Base-by-base conservation (phyloP, 2,113 vertebrate species). In the Eolophus roseicapilla region DNA sequence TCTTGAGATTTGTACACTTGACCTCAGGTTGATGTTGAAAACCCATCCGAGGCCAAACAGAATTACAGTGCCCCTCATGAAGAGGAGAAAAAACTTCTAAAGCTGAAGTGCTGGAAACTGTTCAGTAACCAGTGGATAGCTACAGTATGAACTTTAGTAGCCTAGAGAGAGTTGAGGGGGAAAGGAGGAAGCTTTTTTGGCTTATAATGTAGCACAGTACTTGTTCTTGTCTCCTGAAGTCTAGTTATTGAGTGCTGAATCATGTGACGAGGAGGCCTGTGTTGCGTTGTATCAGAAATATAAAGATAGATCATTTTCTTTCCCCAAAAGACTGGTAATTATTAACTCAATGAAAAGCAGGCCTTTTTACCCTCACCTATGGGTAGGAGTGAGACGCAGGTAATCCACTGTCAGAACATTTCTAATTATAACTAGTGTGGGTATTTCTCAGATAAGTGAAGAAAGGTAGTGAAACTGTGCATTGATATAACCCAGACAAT, bases 381-480 rank as follows among this genome's bases (percentile, higher is more conserved):
- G 31, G 79, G 79, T 96, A 92, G 83, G 63, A 96, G n/a, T 76
- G 86, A 96, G 84, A 4, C 17, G 79, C 37, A 95, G 86, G 91
- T 93, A 96, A 97, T 96, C 94, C 94, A 88, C 84, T 95, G 92
- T 92, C 86, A 95, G 90, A 95, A 63, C 63, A 86, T 89, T 95
- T 96, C 87, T 93, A 95, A 96, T 96, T 97, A 96, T 96, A 97
- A 94, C 87, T 82, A 73, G 52, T 92, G 87, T 89, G 90, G 60
- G 50, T 92, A 87, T 94, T 96, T 93, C 91, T 95, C 87, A 95
- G 92, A 89, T 93, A 96, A 94, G 57, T 11, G 28, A 96, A 96
- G 89, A 95, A 96, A 97, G 69, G 92, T 95, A 92, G 89, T 49
- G 67, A 89, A 97, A 89, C 86, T 87, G 67, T 87, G 75, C 93